Evolutionary conservation across 2,888 invertebrate genomes (phyloP), one percentile per base, ranked within the genome.

Genomic region (Campoplex capitator): DNA sequence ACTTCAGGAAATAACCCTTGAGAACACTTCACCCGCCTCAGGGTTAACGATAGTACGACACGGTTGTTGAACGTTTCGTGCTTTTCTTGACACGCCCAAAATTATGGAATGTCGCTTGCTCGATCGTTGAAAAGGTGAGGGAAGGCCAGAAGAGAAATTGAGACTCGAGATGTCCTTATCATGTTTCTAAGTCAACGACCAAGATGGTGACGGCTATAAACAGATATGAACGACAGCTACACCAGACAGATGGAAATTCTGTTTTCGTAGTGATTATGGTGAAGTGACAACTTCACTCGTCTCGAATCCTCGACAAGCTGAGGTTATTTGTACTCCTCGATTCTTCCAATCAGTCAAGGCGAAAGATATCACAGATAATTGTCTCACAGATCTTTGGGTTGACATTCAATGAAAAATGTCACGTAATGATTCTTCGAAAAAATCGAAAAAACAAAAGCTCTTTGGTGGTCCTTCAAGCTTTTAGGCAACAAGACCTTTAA

Each of bases 241-340:
- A 62, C 74, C 73, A 68, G 76, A 77, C 68, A n/a, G 23, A 38
- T 71, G 65, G 54, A 13, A 7, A 67, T 67, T 68, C 75, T 51
- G 76, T 78, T 73, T 76, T 51, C 74, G 75, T 88, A 80, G 68
- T 75, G 73, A 67, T 84, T 78, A 80, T 78, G 86, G 82, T 79
- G 78, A 85, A 91, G 90, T 90, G 92, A 92, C 92, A 91, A 86
- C 83, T 84, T 85, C 74, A 90, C 91, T 91, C 91, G 90, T 89
- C 90, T 91, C 88, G 90, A 91, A 91, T 90, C 73, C 76, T 91
- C 91, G 91, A 91, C 91, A 90, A 91, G 91, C 90, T 89, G 85
- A 88, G 89, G 91, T 93, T 93, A 94, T 93, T 93, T 93, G 91
- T 91, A 92, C 90, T 90, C 71, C 89, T 89, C 90, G 92, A 93